Evolutionary conservation across 2,797 vertebrate genomes (phyloP).

Genomic region (Danio aesculapii): DNA sequence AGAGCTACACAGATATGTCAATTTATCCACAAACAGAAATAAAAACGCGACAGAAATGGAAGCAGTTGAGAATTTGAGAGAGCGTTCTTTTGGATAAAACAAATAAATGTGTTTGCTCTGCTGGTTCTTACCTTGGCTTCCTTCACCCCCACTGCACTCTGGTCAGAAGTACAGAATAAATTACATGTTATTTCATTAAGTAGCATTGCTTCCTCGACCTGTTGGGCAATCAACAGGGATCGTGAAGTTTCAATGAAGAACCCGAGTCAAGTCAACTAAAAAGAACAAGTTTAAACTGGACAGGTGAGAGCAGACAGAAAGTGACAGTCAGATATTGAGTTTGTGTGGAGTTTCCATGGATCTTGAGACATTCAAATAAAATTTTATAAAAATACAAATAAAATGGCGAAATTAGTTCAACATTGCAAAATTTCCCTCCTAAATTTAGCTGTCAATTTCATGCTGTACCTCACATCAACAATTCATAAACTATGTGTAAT

Average conservation of each 20-base stretch:
- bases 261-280: slow-evolving; percentile 78
- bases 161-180: slow-evolving; percentile 88
- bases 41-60: slow-evolving; percentile 51
- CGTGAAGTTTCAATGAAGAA: slow-evolving; percentile 83
- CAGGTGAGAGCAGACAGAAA: slow-evolving; percentile 76
- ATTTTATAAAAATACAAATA: not conserved
- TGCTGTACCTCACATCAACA: not conserved
- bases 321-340: slow-evolving; percentile 50
- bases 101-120: slow-evolving; percentile 53
- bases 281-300: slow-evolving; percentile 79
- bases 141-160: slow-evolving; percentile 84
- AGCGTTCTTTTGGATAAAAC: slow-evolving; percentile 52
- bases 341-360: slow-evolving; percentile 69
- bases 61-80: slow-evolving; percentile 61
- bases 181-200: slow-evolving; percentile 87
- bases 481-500: not conserved
- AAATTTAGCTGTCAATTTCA: not conserved
- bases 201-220: slow-evolving; percentile 87
- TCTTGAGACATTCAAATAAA: slow-evolving; percentile 33
- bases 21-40: slow-evolving; percentile 47
- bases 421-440: too few species aligned
- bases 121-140: slow-evolving; percentile 80
- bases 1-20: slow-evolving; percentile 60
- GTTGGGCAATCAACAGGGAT: slow-evolving; percentile 86
- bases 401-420: not conserved